Base-by-base conservation (phyloP, 1,140 invertebrate species). In the Oryzaephilus surinamensis region DNA sequence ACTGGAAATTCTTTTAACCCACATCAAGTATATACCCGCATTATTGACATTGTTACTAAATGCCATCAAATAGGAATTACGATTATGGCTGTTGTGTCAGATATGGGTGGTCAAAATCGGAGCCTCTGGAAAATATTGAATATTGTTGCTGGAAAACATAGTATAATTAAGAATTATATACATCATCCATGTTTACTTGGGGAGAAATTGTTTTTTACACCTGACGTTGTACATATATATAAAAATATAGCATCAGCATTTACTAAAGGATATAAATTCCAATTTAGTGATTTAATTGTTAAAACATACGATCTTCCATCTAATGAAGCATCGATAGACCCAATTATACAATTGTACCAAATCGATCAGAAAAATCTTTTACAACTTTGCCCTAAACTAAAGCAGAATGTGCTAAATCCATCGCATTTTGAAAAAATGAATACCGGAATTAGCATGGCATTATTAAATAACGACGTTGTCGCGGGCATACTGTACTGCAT, bases 181-280 rank as follows among this genome's bases (percentile, higher is more conserved):
- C 12, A 13, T 23, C 11, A 23, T 11, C 15, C n/a, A 10, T 23
- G 11, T 35, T 13, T 14, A 35, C 2, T 14, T 8, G 19, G 19
- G 10, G 16, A 33, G 7, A 33, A 33, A 19, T 33, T 33, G 11
- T 38, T 34, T 42, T 18, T 37, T 12, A 26, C 26, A 16, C 41
- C 35, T 10, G 41, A 43, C 14, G 17, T 28, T 19, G 41, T 38
- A 5, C 41, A 43, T 32, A 13, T 33, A 10, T 43, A 32, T 27
- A 43, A 43, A 43, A 43, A 38, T 33, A 16, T 43, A 12, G 23
- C 29, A n/a, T 3, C 11, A 15, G 5, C 35, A 11, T 16, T 37
- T 7, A 37, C 35, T 15, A 37, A 37, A 27, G 26, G 23, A 6
- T 15, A 37, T 24, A 27, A 27, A 27, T 37, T 27, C 11, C 10